These are phyloP conservation scores for Meteorus sp. DNA, from an alignment of 1,140 invertebrate genomes.

Conservation along the genomic window DNA sequence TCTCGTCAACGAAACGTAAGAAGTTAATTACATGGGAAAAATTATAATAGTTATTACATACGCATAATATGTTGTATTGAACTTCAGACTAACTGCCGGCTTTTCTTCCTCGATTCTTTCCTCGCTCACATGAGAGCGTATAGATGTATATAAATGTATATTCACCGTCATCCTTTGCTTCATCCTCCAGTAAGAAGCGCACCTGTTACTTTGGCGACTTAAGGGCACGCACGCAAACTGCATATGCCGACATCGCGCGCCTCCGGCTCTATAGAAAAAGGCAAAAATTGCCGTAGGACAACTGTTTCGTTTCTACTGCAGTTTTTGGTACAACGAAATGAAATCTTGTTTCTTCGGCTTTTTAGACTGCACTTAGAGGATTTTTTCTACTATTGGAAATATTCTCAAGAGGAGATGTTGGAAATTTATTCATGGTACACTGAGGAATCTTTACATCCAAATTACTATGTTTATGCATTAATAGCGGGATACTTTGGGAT, in stretches of 20 bases:
- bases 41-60: conserved; percentile 14
- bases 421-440: no score
- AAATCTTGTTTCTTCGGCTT: background rate
- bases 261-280: background rate
- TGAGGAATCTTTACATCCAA: no score
- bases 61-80: conserved; percentile 17
- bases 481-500: no score
- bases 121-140: no score
- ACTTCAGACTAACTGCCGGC: conserved; percentile 13
- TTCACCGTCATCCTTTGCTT: conserved; percentile 9
- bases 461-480: no score
- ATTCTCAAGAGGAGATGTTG: no score
- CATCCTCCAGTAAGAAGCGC: conserved; percentile 16
- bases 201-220: conserved; percentile 20
- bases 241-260: conserved; percentile 20
- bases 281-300: background rate
- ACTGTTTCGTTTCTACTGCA: background rate
- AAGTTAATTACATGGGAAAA: background rate
- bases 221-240: conserved; percentile 20
- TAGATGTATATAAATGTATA: no score
- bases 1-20: background rate
- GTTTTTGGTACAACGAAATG: background rate
- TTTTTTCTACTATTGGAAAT: no score
- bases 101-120: conserved; percentile 12
- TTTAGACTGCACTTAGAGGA: no score